These are phyloP conservation scores for Drosophila kambysellisi DNA, from an alignment of 2,888 invertebrate genomes.

Conservation along the genomic window DNA sequence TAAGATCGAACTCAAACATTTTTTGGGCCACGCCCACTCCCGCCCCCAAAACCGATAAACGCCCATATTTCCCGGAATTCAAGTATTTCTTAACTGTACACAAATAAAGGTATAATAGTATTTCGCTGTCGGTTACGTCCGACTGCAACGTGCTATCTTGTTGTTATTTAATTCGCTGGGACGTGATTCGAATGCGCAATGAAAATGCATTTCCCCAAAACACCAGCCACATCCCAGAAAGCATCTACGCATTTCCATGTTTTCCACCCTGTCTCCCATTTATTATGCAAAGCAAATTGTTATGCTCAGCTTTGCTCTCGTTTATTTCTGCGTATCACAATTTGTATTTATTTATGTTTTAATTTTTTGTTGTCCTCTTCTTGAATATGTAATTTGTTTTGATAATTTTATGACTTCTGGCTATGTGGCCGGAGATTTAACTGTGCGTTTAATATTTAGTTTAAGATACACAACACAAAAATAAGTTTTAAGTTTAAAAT, in stretches of 20 bases:
- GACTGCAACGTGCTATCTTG: no score
- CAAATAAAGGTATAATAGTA: no score
- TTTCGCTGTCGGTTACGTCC: no score
- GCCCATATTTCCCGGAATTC: no score
- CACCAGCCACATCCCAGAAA: neutral
- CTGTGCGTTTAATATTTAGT: constrained; percentile 1
- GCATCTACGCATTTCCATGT: constrained; percentile 5
- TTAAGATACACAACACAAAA: neutral
- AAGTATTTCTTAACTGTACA: no score
- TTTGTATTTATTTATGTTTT: constrained; percentile 14
- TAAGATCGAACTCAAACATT: no score
- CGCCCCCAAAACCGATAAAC: no score
- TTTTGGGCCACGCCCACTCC: no score
- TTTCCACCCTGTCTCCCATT: constrained; percentile 3
- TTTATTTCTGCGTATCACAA: constrained; percentile 36
- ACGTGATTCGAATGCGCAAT: constrained; percentile 52
- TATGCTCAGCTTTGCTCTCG: constrained; percentile 45
- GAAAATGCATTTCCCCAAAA: constrained; percentile 32
- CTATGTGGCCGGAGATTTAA: constrained; percentile 12
- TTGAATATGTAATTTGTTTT: constrained; percentile 43
- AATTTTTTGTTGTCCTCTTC: neutral
- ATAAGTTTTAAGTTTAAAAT: neutral
- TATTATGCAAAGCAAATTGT: constrained; percentile 59
- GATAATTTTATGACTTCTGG: constrained; percentile 38
- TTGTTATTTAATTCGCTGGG: constrained; percentile 51